These are phyloP conservation scores for Heliocidaris tuberculata DNA, from an alignment of 35 echinoderm and acorn worm species.

Conservation along the genomic window DNA sequence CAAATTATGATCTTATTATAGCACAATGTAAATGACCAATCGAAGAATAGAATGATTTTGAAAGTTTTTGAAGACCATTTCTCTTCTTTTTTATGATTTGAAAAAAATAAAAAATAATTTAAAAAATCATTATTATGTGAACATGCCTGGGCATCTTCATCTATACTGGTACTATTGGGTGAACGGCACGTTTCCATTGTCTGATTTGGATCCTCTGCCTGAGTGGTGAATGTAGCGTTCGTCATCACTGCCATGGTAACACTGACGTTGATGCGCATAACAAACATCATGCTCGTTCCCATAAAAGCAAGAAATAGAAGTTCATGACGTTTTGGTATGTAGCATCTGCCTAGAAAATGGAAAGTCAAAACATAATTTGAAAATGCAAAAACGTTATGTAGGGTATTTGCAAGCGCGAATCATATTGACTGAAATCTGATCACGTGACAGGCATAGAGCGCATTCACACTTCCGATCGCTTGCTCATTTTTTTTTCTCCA, in stretches of 20 bases:
- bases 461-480: too few species aligned
- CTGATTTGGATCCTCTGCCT: neutral
- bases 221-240: conserved; percentile 24
- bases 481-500: too few species aligned
- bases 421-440: too few species aligned
- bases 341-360: neutral
- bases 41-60: too few species aligned
- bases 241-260: conserved; percentile 38
- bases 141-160: neutral
- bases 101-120: too few species aligned
- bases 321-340: conserved; percentile 10
- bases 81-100: too few species aligned
- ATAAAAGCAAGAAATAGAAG: neutral
- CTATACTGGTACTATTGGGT: neutral
- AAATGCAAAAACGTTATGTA: neutral
- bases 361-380: neutral
- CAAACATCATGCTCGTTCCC: neutral
- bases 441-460: too few species aligned
- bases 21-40: too few species aligned
- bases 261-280: conserved; percentile 38
- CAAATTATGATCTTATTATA: too few species aligned
- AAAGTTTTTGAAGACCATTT: too few species aligned
- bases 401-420: too few species aligned
- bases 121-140: neutral
- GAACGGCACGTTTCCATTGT: neutral